phyloP scores from a whole-genome alignment of 1,140 invertebrate species.

The Dendroctonus valens region DNA sequence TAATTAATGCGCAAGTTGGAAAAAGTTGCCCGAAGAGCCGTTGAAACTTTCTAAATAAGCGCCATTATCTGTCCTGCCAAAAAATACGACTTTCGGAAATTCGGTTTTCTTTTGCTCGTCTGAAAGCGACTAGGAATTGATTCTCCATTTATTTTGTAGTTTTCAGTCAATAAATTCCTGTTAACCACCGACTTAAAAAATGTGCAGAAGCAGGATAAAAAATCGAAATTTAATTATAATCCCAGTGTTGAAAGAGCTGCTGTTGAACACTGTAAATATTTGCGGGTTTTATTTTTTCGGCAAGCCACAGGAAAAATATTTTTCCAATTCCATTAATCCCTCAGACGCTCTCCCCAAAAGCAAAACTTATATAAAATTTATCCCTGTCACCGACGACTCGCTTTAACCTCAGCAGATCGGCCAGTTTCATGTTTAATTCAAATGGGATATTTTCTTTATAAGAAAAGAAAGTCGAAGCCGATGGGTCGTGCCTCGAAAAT shows the following conservation, averaged over 20 bases:
- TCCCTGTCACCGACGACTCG: constrained; percentile 11
- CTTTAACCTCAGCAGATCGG: constrained; percentile 14
- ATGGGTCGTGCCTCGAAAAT: constrained; percentile 39
- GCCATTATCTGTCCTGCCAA: constrained; percentile 3
- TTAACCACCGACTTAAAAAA: neutral
- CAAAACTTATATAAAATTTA: constrained; percentile 15
- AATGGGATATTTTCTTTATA: constrained; percentile 42
- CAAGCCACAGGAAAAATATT: neutral
- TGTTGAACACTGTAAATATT: neutral
- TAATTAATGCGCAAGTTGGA: constrained; percentile 10
- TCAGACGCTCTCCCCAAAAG: constrained; percentile 3
- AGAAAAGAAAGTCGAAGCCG: constrained; percentile 37
- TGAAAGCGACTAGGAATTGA: neutral
- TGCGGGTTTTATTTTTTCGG: neutral
- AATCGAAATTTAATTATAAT: no score
- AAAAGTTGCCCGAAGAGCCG: neutral
- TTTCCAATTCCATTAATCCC: constrained; percentile 11
- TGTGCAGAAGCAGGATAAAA: neutral
- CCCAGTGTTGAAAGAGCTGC: no score
- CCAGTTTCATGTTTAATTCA: constrained; percentile 43
- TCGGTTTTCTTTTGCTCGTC: neutral
- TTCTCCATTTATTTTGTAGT: neutral
- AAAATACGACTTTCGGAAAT: neutral
- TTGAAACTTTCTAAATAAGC: constrained; percentile 17
- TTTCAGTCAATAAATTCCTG: neutral